Percentiles rank a stretch among this genome's conserved stretches.
phyloP scores from a whole-genome alignment of 2,888 invertebrate genomes.

The Saturnia pavonia region DNA sequence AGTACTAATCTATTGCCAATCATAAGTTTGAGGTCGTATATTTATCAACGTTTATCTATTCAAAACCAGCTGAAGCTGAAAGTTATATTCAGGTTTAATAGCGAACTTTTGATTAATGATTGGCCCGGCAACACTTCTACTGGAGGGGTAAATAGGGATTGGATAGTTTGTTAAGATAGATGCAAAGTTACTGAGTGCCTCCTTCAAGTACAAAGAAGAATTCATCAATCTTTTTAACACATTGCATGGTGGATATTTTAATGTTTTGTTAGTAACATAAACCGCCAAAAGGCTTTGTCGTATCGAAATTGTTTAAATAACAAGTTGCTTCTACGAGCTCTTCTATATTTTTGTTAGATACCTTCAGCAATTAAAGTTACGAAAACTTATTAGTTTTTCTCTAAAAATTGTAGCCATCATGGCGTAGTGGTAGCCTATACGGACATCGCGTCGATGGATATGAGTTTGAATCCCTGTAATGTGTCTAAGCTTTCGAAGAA shows the following conservation, averaged over 20 bases:
- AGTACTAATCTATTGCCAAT: neutral
- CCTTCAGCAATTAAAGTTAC: neutral
- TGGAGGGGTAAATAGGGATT: neutral
- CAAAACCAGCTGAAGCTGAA: conserved; percentile 15
- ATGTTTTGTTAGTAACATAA: no score
- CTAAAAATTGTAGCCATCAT: no score
- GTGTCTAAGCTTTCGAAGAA: no score
- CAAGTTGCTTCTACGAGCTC: neutral
- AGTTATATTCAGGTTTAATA: conserved; percentile 24
- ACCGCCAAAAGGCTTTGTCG: neutral
- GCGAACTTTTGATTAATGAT: conserved; percentile 32
- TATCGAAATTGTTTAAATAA: neutral
- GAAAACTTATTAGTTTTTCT: no score
- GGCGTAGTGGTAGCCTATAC: no score
- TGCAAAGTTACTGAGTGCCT: neutral
- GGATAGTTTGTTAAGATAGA: neutral
- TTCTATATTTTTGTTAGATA: neutral
- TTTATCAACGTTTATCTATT: conserved; percentile 20
- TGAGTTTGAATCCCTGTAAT: no score
- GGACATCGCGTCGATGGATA: no score
- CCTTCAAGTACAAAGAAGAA: neutral
- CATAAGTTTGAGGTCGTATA: conserved; percentile 12
- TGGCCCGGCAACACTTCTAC: neutral
- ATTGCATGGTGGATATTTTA: no score
- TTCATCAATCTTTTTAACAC: neutral